These are phyloP conservation scores for Balearica regulorum DNA, from an alignment of 2,797 vertebrate species.

Conservation along the genomic window DNA sequence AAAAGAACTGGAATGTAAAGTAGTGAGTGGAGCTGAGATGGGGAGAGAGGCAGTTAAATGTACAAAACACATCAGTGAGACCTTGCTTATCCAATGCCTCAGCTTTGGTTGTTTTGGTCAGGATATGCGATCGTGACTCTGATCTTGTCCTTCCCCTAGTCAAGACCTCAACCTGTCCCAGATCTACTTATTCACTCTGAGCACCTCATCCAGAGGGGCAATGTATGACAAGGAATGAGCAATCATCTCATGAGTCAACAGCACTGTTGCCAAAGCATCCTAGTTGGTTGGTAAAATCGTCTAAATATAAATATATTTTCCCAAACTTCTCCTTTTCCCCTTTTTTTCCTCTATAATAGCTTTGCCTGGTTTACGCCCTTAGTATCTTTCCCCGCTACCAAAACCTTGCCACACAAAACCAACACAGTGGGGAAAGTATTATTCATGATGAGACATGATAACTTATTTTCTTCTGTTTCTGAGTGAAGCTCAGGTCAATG, in stretches of 20 bases:
- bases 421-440: neutral
- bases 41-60: neutral
- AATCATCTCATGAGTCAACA: neutral
- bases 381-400: neutral
- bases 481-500: neutral
- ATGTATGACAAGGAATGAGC: neutral
- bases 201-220: neutral
- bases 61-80: neutral
- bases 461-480: neutral
- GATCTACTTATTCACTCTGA: neutral
- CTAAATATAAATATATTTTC: neutral
- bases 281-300: neutral
- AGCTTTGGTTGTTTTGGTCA: rapidly evolving
- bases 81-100: neutral
- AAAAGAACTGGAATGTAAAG: neutral
- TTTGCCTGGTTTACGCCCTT: neutral
- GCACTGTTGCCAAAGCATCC: neutral
- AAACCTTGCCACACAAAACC: too few species aligned
- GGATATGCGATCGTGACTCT: neutral
- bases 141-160: neutral
- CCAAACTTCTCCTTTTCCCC: rapidly evolving
- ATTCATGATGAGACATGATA: neutral
- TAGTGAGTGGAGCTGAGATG: neutral
- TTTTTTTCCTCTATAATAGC: neutral
- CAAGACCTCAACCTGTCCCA: neutral